Percentiles rank a stretch among this genome's conserved stretches.
phyloP scores from a whole-genome alignment of 1,140 invertebrate species.

The Brachionus rotundiformis region DNA sequence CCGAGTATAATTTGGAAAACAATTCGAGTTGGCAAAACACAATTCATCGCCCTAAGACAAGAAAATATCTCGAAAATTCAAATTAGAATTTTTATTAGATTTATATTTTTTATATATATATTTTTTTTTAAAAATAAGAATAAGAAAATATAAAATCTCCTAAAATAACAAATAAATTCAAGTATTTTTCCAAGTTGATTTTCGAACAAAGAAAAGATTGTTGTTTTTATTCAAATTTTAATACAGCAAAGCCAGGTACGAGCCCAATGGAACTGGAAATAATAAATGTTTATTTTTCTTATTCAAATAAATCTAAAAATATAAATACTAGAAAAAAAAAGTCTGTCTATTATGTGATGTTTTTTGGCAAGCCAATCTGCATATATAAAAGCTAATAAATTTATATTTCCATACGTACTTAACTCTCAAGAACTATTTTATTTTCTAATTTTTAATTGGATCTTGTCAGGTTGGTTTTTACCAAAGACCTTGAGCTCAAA shows the following conservation, averaged over 20 bases:
- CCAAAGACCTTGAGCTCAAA: no score
- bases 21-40: neutral
- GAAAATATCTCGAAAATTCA: neutral
- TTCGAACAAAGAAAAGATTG: neutral
- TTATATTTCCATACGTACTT: neutral
- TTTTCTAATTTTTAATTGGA: no score
- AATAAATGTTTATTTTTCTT: slow-evolving; percentile 42
- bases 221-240: slow-evolving; percentile 1
- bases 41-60: neutral
- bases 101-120: neutral
- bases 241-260: neutral
- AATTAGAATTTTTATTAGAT: slow-evolving; percentile 39
- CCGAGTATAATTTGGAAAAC: neutral
- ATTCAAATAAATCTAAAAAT: slow-evolving; percentile 37
- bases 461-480: no score
- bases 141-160: neutral
- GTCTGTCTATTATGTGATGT: slow-evolving; percentile 25
- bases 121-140: no score
- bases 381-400: neutral
- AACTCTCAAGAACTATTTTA: no score
- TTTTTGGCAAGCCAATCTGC: neutral
- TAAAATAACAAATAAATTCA: slow-evolving; percentile 1
- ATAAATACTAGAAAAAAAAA: neutral
- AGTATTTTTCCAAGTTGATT: slow-evolving; percentile 16
- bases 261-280: slow-evolving; percentile 16